Evolutionary conservation across 2,797 vertebrate genomes (phyloP).

Genomic region (Mormyrus proboscirostris): DNA sequence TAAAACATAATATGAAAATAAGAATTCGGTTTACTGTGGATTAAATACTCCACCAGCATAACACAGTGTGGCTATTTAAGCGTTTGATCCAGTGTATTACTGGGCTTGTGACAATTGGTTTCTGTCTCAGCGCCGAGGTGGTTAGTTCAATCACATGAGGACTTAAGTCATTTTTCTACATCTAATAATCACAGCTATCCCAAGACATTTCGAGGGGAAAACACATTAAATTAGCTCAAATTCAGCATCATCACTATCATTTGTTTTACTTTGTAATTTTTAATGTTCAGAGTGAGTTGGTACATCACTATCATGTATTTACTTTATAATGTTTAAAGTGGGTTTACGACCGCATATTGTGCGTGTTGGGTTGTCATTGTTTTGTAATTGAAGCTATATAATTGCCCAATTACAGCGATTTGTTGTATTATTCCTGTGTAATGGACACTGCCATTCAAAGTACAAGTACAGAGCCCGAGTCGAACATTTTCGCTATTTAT

Average conservation of each 20-base stretch:
- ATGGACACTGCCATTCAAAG: not conserved
- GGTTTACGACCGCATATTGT: not conserved
- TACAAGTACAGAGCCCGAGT: not conserved
- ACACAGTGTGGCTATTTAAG: not conserved
- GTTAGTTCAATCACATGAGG: not conserved
- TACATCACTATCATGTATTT: not conserved
- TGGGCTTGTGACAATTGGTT: not conserved
- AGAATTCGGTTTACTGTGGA: not conserved
- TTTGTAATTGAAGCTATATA: not conserved
- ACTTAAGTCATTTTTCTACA: not conserved
- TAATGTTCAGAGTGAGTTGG: not conserved
- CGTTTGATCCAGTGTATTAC: not conserved
- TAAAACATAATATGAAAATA: not conserved
- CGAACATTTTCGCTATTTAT: not conserved
- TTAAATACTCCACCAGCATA: not conserved
- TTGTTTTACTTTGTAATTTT: not conserved
- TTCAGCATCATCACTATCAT: not conserved
- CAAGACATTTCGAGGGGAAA: not conserved
- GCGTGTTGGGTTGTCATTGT: not conserved
- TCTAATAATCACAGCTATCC: not conserved
- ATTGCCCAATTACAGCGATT: not conserved
- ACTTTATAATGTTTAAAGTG: not conserved
- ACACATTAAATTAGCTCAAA: not conserved
- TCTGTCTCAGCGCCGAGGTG: not conserved
- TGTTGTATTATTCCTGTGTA: not conserved